phyloP scores from a whole-genome alignment of 2,113 vertebrate species.

The Corythornis cristatus region DNA sequence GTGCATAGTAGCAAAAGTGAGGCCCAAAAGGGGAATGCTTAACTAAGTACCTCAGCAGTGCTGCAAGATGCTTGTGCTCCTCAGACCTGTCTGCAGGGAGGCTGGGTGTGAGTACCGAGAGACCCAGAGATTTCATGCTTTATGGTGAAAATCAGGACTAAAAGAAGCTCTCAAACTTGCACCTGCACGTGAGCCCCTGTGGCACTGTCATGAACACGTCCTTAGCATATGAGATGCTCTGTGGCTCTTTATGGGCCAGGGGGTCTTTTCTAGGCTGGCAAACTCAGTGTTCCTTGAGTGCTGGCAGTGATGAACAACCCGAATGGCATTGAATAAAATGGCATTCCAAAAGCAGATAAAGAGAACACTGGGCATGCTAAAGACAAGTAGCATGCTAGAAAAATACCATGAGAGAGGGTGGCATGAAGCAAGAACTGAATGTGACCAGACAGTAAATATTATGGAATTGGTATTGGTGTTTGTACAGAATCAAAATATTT shows the following conservation, averaged over 20 bases:
- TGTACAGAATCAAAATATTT: background rate
- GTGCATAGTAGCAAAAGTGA: slow-evolving; percentile 53
- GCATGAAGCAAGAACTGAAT: background rate
- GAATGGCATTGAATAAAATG: background rate
- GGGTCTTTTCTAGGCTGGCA: background rate
- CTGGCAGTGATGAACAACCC: background rate
- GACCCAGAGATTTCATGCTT: slow-evolving; percentile 16
- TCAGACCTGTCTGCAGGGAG: slow-evolving; percentile 31
- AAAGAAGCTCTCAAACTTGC: background rate
- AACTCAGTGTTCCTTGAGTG: background rate
- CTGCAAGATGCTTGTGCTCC: background rate
- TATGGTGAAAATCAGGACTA: background rate
- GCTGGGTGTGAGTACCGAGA: slow-evolving; percentile 28
- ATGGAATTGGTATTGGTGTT: background rate
- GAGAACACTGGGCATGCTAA: background rate
- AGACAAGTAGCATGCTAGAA: background rate
- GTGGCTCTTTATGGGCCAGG: background rate
- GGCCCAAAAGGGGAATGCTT: slow-evolving; percentile 55
- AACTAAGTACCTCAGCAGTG: slow-evolving; percentile 23
- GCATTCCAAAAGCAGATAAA: background rate
- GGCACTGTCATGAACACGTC: background rate
- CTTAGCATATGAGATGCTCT: background rate
- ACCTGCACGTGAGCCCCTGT: background rate
- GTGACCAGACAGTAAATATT: background rate
- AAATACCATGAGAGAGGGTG: background rate